Conservation (phyloP, 2,888 invertebrate species). For the Microctonus hyperodae region DNA sequence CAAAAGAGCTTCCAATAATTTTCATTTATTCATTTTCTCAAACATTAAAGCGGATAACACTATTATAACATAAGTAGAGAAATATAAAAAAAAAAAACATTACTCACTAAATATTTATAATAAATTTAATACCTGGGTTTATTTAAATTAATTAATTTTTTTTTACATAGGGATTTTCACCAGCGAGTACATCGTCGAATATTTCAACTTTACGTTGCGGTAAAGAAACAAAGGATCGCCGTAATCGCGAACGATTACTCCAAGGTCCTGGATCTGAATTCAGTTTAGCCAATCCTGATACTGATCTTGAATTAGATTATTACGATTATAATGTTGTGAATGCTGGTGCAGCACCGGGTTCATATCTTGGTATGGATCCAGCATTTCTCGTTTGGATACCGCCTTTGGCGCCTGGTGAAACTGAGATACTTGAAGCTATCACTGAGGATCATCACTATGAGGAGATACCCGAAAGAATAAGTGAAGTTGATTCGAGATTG, state of each 20-base stretch:
- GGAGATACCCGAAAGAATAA: slow-evolving; percentile 34
- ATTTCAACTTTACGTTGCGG: slow-evolving; percentile 51
- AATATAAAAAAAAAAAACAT: neutral
- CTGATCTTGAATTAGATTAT: slow-evolving; percentile 84
- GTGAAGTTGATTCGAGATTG: slow-evolving; percentile 34
- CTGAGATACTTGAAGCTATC: slow-evolving; percentile 44
- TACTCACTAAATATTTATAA: neutral
- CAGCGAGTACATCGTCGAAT: slow-evolving; percentile 53
- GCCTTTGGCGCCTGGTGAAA: slow-evolving; percentile 75
- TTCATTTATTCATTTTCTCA: slow-evolving; percentile 9
- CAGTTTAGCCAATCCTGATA: slow-evolving; percentile 75
- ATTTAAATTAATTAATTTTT: neutral
- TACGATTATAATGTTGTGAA: slow-evolving; percentile 90
- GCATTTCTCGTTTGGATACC: slow-evolving; percentile 89
- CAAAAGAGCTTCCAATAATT: slow-evolving; percentile 19
- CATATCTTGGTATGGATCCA: slow-evolving; percentile 88
- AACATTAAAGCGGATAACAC: neutral
- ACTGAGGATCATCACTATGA: slow-evolving; percentile 48
- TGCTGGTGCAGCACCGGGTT: slow-evolving; percentile 81
- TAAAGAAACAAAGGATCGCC: slow-evolving; percentile 77
- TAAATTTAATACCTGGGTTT: neutral
- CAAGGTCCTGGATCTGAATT: slow-evolving; percentile 78
- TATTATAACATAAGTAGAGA: neutral
- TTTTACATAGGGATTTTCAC: slow-evolving; percentile 51
- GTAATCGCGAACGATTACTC: slow-evolving; percentile 75